These are phyloP conservation scores for Metacarcinus magister DNA, from an alignment of 2,888 invertebrate genomes.

Conservation along the genomic window DNA sequence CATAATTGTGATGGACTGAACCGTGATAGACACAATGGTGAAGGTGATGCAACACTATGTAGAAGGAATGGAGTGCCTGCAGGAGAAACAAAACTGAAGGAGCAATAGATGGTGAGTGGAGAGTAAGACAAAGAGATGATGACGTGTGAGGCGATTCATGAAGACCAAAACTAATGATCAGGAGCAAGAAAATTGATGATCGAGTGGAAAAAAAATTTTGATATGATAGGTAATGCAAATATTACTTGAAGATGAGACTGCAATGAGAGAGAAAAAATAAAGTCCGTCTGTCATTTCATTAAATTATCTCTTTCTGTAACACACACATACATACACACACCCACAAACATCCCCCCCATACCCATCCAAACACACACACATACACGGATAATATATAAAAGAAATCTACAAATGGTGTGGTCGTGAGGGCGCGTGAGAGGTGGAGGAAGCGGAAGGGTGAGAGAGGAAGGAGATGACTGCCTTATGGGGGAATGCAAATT, in stretches of 20 bases:
- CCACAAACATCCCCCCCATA: too few species aligned
- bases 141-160: neutral
- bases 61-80: neutral
- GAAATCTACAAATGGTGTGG: too few species aligned
- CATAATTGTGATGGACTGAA: neutral
- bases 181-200: neutral
- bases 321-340: too few species aligned
- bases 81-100: neutral
- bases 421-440: neutral
- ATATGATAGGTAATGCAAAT: neutral
- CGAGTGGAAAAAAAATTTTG: neutral
- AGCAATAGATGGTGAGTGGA: neutral
- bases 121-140: neutral
- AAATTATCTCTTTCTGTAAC: too few species aligned
- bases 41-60: neutral
- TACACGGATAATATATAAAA: too few species aligned
- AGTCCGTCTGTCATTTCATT: too few species aligned
- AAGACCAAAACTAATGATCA: neutral
- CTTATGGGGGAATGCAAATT: conserved; percentile 27
- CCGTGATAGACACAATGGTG: neutral
- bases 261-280: too few species aligned
- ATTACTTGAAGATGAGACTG: neutral
- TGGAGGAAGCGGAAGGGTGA: neutral
- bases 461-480: neutral
- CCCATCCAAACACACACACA: too few species aligned